Percentiles rank a stretch among this genome's conserved stretches.
Conservation (phyloP, 2,113 vertebrate genomes). For the Empidonax alnorum region DNA sequence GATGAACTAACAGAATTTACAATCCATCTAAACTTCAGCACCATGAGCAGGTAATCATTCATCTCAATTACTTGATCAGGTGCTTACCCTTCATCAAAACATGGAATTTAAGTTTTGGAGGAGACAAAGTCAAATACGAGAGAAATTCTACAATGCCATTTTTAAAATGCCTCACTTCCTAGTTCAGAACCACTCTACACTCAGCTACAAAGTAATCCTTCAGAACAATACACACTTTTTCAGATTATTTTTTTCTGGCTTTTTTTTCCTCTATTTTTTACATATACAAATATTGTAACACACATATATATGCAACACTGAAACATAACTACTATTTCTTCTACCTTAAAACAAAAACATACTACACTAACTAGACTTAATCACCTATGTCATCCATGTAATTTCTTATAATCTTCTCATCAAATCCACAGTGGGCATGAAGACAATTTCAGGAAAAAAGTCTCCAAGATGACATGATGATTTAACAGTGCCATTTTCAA, state of each 20-base stretch:
- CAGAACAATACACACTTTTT: background rate
- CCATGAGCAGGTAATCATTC: background rate
- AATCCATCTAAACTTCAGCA: background rate
- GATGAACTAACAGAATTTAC: background rate
- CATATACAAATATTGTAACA: background rate
- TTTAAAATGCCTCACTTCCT: background rate
- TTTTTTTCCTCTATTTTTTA: background rate
- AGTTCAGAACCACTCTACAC: background rate
- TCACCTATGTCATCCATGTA: fast-evolving
- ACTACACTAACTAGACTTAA: background rate
- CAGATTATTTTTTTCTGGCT: background rate
- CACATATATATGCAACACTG: background rate
- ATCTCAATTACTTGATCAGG: background rate
- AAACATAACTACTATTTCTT: background rate
- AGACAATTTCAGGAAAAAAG: background rate
- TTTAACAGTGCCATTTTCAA: background rate
- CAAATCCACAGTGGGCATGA: background rate
- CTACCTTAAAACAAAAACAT: background rate
- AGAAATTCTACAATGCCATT: background rate
- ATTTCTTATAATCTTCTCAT: background rate
- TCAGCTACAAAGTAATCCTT: background rate
- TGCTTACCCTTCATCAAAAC: background rate
- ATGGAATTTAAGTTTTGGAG: background rate
- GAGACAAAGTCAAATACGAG: background rate
- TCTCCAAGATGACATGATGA: background rate